Conservation (phyloP, 2,797 vertebrate species). For the Sciaenops ocellatus region DNA sequence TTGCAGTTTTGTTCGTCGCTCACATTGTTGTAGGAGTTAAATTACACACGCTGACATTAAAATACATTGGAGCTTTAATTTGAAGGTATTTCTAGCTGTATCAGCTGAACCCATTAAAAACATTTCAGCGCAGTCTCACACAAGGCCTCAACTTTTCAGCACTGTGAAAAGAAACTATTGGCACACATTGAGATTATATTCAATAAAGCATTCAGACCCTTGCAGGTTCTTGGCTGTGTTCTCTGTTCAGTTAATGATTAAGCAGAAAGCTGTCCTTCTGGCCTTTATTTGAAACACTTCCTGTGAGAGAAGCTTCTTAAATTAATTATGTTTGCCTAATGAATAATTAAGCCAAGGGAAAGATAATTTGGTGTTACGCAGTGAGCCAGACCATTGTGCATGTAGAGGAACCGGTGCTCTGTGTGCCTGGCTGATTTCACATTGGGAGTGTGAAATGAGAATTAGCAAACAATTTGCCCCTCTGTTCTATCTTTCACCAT, state of each 20-base stretch:
- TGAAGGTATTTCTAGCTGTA: not conserved
- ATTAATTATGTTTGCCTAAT: slow-evolving; percentile 87
- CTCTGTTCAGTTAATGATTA: slow-evolving; percentile 74
- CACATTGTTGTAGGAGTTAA: slow-evolving; percentile 5
- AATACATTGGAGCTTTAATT: not conserved
- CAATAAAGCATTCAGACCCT: slow-evolving; percentile 52
- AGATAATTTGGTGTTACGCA: slow-evolving; percentile 83
- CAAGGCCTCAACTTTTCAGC: slow-evolving; percentile 6
- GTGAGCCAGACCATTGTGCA: slow-evolving; percentile 78
- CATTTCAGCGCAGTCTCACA: not conserved
- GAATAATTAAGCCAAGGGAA: slow-evolving; percentile 84
- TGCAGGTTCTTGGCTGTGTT: slow-evolving; percentile 56
- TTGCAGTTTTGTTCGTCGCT: slow-evolving; percentile 14
- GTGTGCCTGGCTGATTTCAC: slow-evolving; percentile 79
- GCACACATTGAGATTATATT: slow-evolving; percentile 40
- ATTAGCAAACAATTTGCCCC: slow-evolving; percentile 82
- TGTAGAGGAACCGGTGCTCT: slow-evolving; percentile 70
- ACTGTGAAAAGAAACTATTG: slow-evolving; percentile 6
- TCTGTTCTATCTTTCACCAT: slow-evolving; percentile 72
- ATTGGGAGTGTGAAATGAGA: slow-evolving; percentile 81
- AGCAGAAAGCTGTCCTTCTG: slow-evolving; percentile 78
- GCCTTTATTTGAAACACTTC: slow-evolving; percentile 84
- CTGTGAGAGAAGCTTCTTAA: slow-evolving; percentile 82
- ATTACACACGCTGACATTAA: slow-evolving; percentile 10
- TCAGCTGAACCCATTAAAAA: slow-evolving; percentile 26